Base-by-base conservation (phyloP, 2,113 vertebrate genomes). In the Tetraodon nigroviridis region DNA sequence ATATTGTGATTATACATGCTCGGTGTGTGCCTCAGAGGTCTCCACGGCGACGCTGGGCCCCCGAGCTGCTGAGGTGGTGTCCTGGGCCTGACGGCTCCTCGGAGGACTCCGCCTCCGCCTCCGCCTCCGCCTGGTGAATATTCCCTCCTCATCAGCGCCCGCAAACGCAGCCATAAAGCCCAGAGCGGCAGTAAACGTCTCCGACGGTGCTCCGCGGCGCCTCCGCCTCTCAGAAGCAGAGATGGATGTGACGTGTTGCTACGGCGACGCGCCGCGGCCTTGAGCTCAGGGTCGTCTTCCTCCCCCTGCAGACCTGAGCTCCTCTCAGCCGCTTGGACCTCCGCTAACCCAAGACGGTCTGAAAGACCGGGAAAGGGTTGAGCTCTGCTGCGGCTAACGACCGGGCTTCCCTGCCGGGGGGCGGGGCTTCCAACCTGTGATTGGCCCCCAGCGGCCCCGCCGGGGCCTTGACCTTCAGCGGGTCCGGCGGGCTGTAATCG, bases 361-460 rank as follows among this genome's bases (percentile, higher is more conserved):
- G 6, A 11, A 10, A 5, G 13, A 15, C 14, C 14, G 2, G 14
- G n/a, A 46, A 37, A 37, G 11, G 32, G 10, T 37, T 37, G 12
- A 11, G 11, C 12, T 12, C 32, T 37, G 32, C 29, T 32, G 44
- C 13, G 17, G 5, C 44, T 46, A n/a, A n/a, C 15, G 6, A 46
- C 10, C n/a, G 15, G 44, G 15, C n/a, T n/a, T n/a, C 6, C 44
- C 44, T n/a, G 6, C 13, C 4, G 11, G 16, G 44, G 14, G 44
- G 44, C 42, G n/a, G n/a, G n/a, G n/a, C n/a, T n/a, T n/a, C n/a
- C n/a, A n/a, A n/a, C 32, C 79, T 88, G 78, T 90, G 68, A 80
- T 85, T 89, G 83, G 76, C 85, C 73, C 56, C 41, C 66, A 12
- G 59, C 78, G 84, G 61, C 53, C 52, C 67, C 45, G 57, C 62